Evolutionary conservation across 2,113 vertebrate genomes (phyloP), one percentile per base, ranked within the genome.

Genomic region (Lonchura striata): DNA sequence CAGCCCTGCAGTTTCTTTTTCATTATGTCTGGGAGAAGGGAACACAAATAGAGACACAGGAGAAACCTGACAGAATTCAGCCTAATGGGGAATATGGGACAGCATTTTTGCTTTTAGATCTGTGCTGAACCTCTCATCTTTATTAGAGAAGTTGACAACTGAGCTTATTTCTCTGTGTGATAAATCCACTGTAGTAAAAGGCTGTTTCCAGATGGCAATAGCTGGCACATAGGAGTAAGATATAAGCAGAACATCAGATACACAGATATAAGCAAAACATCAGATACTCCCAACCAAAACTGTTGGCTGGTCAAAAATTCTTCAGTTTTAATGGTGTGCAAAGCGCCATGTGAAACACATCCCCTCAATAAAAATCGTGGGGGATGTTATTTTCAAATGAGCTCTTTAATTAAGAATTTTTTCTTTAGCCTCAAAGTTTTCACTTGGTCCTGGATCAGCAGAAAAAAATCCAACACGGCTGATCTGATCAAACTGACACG

Each of bases 91-190:
- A 92, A 90, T 77, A 72, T 14, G 52, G 82, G 68, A 68, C 60
- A 78, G 68, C 7, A 28, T 41, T 95, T 95, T 89, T 86, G 56
- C 20, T 33, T 91, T 90, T 17, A 94, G 85, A 88, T 80, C 82
- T 60, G 52, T 27, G 28, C 22, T 0, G 1, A 11, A 31, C 13
- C 63, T 59, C 85, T 83, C 85, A 28, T 81, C 82, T 86, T 85
- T 86, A 94, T 94, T 83, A 93, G 52, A 64, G 79, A 78, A 30
- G 66, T 69, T 90, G 93, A 90, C 85, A 94, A 86, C 82, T 71
- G 47, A 30, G 56, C 44, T 93, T 71, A 60, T 78, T 94, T 78
- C 80, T 75, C 71, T 53, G 41, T 66, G 64, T 71, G 90, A 92
- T 72, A 82, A 81, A 95, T 27, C 52, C 41, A 7, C 31, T 54